Conservation (phyloP, 2,113 vertebrate genomes). For the Zosterops borbonicus region DNA sequence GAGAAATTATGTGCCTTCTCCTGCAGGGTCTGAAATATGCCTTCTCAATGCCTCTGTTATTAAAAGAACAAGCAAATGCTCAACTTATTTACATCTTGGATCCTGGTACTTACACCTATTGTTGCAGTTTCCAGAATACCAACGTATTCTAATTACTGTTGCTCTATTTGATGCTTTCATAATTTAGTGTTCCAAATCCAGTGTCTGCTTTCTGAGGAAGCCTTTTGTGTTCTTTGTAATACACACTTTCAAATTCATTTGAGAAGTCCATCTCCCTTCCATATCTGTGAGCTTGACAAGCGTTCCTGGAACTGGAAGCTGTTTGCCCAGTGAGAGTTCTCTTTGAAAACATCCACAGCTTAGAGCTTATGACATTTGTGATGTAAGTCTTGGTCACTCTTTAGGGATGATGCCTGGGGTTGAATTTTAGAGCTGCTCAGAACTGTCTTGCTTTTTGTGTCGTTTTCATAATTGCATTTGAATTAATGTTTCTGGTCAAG, state of each 20-base stretch:
- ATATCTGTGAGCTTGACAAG: background rate
- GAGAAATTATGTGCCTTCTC: constrained; percentile 50
- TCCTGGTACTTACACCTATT: constrained; percentile 33
- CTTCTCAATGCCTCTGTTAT: constrained; percentile 59
- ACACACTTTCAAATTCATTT: background rate
- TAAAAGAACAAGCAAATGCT: constrained; percentile 20
- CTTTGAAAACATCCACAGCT: background rate
- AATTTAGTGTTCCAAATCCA: constrained; percentile 24
- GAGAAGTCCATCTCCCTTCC: background rate
- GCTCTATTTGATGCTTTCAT: constrained; percentile 12
- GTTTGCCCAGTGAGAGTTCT: background rate
- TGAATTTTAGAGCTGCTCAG: background rate
- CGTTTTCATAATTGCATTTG: background rate
- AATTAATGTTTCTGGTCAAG: constrained; percentile 20
- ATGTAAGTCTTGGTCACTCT: constrained; percentile 21
- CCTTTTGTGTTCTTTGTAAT: background rate
- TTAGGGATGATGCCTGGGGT: background rate
- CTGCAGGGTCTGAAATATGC: constrained; percentile 54
- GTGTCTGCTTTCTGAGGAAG: constrained; percentile 4
- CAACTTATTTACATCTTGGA: constrained; percentile 36
- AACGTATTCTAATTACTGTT: constrained; percentile 37
- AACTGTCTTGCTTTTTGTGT: background rate
- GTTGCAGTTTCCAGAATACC: constrained; percentile 40
- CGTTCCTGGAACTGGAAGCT: background rate
- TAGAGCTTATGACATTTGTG: background rate